Conservation (phyloP, 2,113 vertebrate genomes). For the Nothobranchius kuhntae region DNA sequence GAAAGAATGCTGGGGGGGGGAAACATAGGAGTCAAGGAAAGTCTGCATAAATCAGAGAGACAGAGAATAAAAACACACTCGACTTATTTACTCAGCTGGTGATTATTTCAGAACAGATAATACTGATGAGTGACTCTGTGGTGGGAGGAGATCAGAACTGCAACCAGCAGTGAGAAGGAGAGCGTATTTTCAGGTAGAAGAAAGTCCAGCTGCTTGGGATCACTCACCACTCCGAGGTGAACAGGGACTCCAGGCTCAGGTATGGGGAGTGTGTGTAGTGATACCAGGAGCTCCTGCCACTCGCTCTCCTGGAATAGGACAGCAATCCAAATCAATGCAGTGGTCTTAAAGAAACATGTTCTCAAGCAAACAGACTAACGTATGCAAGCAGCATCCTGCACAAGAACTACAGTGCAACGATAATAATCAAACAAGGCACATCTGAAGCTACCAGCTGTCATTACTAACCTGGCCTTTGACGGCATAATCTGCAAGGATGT, state of each 20-base stretch:
- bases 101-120: not conserved
- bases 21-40: not conserved
- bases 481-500: conserved; percentile 92
- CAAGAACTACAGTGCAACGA: too few species aligned
- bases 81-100: too few species aligned
- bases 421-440: not conserved
- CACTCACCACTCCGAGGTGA: conserved; percentile 90
- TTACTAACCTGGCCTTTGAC: conserved; percentile 90
- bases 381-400: too few species aligned
- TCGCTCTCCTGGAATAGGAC: conserved; percentile 85
- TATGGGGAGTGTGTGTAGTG: conserved; percentile 85
- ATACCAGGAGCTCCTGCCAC: conserved; percentile 89
- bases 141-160: too few species aligned
- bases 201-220: not conserved
- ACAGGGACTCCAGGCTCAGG: conserved; percentile 90
- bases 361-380: not conserved
- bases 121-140: too few species aligned
- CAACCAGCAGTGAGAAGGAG: too few species aligned
- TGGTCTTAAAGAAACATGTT: not conserved
- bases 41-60: not conserved
- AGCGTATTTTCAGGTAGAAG: too few species aligned
- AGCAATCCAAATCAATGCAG: conserved; percentile 4
- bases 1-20: conserved; percentile 87
- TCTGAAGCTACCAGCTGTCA: not conserved
- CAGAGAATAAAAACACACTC: not conserved